A percentile compares a stretch with the other conserved stretches of the same genome.
phyloP scores from a whole-genome alignment of 2,888 invertebrate species.

The Synergus gifuensis region DNA sequence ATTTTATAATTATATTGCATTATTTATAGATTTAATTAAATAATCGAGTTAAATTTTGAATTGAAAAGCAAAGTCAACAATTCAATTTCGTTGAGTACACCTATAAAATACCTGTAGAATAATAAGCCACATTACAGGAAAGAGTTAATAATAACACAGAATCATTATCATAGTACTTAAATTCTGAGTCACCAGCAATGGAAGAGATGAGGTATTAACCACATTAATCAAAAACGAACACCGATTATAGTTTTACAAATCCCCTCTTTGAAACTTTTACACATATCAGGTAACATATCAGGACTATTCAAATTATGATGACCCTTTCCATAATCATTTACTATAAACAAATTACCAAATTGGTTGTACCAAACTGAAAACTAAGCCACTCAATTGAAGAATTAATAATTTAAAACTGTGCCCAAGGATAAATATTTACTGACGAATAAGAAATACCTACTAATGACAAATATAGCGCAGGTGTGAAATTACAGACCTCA shows the following conservation, averaged over 20 bases:
- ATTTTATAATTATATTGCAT: too few relatives aligned
- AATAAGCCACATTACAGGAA: neutral
- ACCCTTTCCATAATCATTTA: conserved; percentile 6
- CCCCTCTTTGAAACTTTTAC: conserved; percentile 5
- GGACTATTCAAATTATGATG: conserved; percentile 12
- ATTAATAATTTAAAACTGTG: neutral
- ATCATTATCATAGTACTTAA: conserved; percentile 6
- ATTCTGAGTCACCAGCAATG: conserved; percentile 12
- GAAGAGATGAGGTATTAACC: conserved; percentile 10
- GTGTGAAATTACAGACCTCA: conserved; percentile 34
- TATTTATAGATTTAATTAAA: too few relatives aligned
- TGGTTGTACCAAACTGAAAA: neutral
- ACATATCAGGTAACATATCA: neutral
- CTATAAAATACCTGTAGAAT: neutral
- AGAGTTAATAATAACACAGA: neutral
- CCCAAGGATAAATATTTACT: conserved; percentile 1
- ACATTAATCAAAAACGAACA: conserved; percentile 6
- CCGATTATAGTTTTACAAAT: neutral
- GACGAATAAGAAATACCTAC: neutral
- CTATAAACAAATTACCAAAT: neutral
- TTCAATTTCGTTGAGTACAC: neutral
- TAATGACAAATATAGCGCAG: conserved; percentile 34
- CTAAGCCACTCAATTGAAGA: neutral
- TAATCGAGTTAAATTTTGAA: neutral
- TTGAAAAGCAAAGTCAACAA: neutral